Evolutionary conservation across 2,113 vertebrate species (phyloP).

Genomic region (Rhodinocichla rosea): DNA sequence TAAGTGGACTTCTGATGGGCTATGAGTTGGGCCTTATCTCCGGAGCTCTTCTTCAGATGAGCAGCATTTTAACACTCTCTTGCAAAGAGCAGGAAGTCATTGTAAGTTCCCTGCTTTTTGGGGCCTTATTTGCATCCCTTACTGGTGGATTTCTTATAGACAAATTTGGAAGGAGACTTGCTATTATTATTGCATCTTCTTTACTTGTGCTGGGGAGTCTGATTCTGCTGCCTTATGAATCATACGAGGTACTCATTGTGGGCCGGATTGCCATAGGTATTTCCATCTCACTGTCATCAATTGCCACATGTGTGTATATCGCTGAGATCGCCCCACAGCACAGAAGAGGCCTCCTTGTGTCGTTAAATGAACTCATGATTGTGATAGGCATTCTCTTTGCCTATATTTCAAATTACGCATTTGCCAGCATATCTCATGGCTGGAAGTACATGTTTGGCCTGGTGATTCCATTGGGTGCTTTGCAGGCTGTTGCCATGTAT

Average conservation of each 20-base stretch:
- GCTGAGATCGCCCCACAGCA: slow-evolving; percentile 90
- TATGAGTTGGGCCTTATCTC: slow-evolving; percentile 93
- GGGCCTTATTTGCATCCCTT: slow-evolving; percentile 86
- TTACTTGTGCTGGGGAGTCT: slow-evolving; percentile 82
- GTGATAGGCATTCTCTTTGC: slow-evolving; percentile 89
- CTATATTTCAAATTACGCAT: slow-evolving; percentile 88
- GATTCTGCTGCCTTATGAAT: slow-evolving; percentile 74
- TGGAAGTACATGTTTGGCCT: slow-evolving; percentile 92
- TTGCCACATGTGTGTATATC: slow-evolving; percentile 89
- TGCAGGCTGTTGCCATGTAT: slow-evolving; percentile 83
- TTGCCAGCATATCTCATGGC: slow-evolving; percentile 77
- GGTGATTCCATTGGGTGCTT: slow-evolving; percentile 81
- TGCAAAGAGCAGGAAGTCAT: slow-evolving; percentile 89
- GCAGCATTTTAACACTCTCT: slow-evolving; percentile 77
- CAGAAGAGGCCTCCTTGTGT: slow-evolving; percentile 88
- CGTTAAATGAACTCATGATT: slow-evolving; percentile 91
- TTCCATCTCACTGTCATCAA: slow-evolving; percentile 89
- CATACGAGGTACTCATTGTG: slow-evolving; percentile 75
- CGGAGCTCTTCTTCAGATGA: slow-evolving; percentile 90
- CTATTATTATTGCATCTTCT: slow-evolving; percentile 84
- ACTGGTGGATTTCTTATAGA: slow-evolving; percentile 87
- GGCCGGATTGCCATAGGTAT: slow-evolving; percentile 87
- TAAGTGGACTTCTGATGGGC: slow-evolving; percentile 92
- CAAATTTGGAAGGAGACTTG: slow-evolving; percentile 84
- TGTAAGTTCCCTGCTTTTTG: slow-evolving; percentile 88